A percentile compares a stretch with the other conserved stretches of the same genome.
phyloP scores from a whole-genome alignment of 2,113 vertebrate genomes.

The Notarius lentiginosus region DNA sequence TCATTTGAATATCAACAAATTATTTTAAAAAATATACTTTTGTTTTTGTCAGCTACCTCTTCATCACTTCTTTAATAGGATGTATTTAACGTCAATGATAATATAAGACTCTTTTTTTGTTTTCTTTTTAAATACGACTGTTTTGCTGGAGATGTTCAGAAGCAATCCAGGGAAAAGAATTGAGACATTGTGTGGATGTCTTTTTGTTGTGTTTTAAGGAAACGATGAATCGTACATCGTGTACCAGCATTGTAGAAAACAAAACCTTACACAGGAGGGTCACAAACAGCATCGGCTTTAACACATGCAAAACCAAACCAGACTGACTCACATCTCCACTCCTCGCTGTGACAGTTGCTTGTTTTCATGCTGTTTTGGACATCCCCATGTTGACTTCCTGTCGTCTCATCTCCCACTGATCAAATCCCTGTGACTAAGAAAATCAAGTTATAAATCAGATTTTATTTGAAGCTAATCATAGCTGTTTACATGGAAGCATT shows the following conservation, averaged over 20 bases:
- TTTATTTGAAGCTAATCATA: too few relatives aligned
- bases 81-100: constrained; percentile 55
- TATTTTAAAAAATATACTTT: not conserved
- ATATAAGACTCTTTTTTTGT: constrained; percentile 29
- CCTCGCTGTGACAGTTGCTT: not conserved
- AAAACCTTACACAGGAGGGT: constrained; percentile 25
- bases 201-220: not conserved
- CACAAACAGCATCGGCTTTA: constrained; percentile 11
- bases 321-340: not conserved
- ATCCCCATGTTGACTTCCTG: too few relatives aligned
- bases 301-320: not conserved
- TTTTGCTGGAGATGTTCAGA: constrained; percentile 46
- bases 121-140: not conserved
- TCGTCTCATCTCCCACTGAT: not conserved
- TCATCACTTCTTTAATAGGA: not conserved
- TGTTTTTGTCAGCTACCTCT: not conserved
- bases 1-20: not conserved
- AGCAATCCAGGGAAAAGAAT: constrained; percentile 38
- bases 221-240: not conserved
- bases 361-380: not conserved
- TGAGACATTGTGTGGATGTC: constrained; percentile 51
- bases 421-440: not conserved
- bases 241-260: not conserved
- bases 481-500: too few relatives aligned
- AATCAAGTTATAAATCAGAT: not conserved